Evolutionary conservation across 35 echinoderm and acorn worm genomes (phyloP).

Genomic region (Chiridota heheva): DNA sequence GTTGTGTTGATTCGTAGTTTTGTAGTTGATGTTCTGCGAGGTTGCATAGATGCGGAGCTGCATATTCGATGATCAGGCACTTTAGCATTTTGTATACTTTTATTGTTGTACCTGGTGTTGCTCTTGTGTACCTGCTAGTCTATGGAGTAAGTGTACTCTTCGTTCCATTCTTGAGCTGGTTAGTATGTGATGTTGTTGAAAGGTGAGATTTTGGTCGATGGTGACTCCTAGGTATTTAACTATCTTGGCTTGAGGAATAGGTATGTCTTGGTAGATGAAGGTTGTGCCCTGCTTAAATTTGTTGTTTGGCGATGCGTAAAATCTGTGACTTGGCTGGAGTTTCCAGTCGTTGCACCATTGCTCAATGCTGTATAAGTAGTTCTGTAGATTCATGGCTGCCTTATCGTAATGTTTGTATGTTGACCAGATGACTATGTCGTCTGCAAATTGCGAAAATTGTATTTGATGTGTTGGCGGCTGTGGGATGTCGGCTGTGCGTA

Average conservation of each 20-base stretch:
- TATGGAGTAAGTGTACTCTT: too few relatives aligned
- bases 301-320: not conserved
- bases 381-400: not conserved
- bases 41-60: too few relatives aligned
- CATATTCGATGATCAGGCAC: not conserved
- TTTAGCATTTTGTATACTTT: slow-evolving; percentile 18
- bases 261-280: not conserved
- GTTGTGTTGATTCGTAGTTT: too few relatives aligned
- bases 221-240: not conserved
- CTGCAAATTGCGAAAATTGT: slow-evolving; percentile 19
- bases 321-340: slow-evolving; percentile 8
- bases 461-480: not conserved
- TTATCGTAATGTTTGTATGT: not conserved
- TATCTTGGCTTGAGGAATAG: not conserved
- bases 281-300: not conserved
- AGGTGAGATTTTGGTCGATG: not conserved
- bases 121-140: not conserved
- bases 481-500: slow-evolving; percentile 4
- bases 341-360: slow-evolving; percentile 25
- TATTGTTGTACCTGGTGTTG: not conserved
- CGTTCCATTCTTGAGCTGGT: too few relatives aligned
- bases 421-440: slow-evolving; percentile 18
- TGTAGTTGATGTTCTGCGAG: too few relatives aligned
- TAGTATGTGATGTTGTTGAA: too few relatives aligned
- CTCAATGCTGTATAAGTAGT: slow-evolving; percentile 2